Conservation (phyloP, 2,888 invertebrate species). For the Villa cingulata region DNA sequence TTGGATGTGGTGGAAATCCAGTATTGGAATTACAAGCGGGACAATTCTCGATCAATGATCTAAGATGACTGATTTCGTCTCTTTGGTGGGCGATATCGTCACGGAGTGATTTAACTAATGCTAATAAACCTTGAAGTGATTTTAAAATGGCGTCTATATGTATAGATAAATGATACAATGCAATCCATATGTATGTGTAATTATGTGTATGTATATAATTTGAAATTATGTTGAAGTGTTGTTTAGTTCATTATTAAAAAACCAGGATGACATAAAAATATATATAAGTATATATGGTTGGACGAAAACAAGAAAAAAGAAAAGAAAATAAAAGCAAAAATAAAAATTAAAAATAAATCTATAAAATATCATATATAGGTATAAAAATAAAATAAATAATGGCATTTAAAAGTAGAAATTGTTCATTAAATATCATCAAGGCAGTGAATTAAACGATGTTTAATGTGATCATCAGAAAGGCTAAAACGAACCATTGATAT, state of each 20-base stretch:
- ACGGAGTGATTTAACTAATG: constrained; percentile 52
- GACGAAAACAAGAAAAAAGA: not conserved
- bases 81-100: constrained; percentile 56
- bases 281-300: too few species aligned
- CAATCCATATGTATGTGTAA: too few species aligned
- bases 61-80: constrained; percentile 53
- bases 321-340: not conserved
- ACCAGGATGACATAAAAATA: constrained; percentile 1
- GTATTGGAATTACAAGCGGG: constrained; percentile 47
- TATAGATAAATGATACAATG: constrained; percentile 1
- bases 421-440: constrained; percentile 6
- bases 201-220: not conserved
- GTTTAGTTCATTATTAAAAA: constrained; percentile 11
- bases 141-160: constrained; percentile 49
- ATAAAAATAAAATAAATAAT: too few species aligned
- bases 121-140: constrained; percentile 51
- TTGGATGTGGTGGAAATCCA: constrained; percentile 23
- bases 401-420: not conserved
- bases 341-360: not conserved
- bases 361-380: not conserved
- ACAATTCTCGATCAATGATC: constrained; percentile 62
- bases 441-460: too few species aligned
- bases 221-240: not conserved
- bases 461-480: too few species aligned
- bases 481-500: too few species aligned